Evolutionary conservation across 2,113 vertebrate genomes (phyloP).

Genomic region (Nesoenas mayeri): DNA sequence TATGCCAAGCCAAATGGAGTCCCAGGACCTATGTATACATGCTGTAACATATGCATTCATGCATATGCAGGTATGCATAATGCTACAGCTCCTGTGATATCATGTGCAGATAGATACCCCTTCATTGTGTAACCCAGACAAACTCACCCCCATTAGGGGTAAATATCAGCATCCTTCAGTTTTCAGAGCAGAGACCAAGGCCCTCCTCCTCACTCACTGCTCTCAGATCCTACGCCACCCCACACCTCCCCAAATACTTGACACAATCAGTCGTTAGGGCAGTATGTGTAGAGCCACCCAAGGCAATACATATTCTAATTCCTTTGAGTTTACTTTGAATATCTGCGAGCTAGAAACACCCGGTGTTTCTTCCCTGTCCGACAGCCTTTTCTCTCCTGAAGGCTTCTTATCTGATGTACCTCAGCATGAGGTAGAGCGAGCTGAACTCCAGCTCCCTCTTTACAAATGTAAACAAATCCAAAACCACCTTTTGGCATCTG

Average conservation of each 20-base stretch:
- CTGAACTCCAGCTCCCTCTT: neutral
- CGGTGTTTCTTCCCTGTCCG: neutral
- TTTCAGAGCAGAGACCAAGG: neutral
- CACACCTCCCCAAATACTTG: neutral
- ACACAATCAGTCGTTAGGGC: fast-evolving
- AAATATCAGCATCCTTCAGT: neutral
- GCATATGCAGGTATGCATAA: neutral
- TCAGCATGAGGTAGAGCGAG: neutral
- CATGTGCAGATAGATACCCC: neutral
- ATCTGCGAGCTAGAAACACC: neutral
- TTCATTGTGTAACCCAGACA: neutral
- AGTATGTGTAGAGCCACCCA: neutral
- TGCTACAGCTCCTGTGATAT: neutral
- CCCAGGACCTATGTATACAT: neutral
- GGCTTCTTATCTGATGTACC: neutral
- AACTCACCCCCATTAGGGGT: neutral
- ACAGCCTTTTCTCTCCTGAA: neutral
- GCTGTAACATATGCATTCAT: neutral
- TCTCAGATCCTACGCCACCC: neutral
- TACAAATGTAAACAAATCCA: neutral
- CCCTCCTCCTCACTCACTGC: fast-evolving
- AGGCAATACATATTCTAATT: neutral
- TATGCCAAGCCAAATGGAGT: neutral
- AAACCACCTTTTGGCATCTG: neutral
- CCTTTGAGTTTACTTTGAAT: neutral